Evolutionary conservation across 2,888 invertebrate genomes (phyloP).

Genomic region (Conus canariensis): DNA sequence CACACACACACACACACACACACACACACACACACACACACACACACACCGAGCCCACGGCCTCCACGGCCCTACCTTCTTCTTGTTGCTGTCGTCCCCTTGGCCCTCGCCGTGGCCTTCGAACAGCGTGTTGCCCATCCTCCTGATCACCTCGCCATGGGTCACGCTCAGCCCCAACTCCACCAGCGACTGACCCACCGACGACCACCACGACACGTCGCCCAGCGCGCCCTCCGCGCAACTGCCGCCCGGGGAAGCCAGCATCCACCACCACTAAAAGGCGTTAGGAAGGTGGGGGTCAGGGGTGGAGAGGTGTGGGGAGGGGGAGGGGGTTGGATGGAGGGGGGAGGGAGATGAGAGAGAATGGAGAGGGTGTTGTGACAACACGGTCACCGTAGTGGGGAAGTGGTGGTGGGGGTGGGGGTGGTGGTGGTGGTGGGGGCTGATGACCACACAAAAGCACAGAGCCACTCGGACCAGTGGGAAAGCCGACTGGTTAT

Average conservation of each 20-base stretch:
- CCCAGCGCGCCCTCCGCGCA: not conserved
- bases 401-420: not conserved
- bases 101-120: not conserved
- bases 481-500: too few relatives aligned
- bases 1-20: slow-evolving; percentile 7
- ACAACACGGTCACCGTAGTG: too few relatives aligned
- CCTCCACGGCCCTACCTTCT: too few relatives aligned
- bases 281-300: not conserved
- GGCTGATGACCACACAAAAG: too few relatives aligned
- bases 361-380: too few relatives aligned
- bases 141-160: slow-evolving; percentile 22
- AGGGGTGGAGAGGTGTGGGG: not conserved
- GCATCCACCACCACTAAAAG: slow-evolving; percentile 22
- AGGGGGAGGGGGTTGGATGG: not conserved
- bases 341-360: too few relatives aligned
- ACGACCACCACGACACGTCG: slow-evolving; percentile 43
- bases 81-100: slow-evolving; percentile 32
- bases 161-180: slow-evolving; percentile 35
- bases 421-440: too few relatives aligned
- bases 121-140: slow-evolving; percentile 37
- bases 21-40: not conserved
- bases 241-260: slow-evolving; percentile 2
- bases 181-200: slow-evolving; percentile 34
- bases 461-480: too few relatives aligned
- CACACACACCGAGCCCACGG: not conserved